Evolutionary conservation across 64 coral and sea anemone species (phyloP).

Genomic region (Anthopleura sola): DNA sequence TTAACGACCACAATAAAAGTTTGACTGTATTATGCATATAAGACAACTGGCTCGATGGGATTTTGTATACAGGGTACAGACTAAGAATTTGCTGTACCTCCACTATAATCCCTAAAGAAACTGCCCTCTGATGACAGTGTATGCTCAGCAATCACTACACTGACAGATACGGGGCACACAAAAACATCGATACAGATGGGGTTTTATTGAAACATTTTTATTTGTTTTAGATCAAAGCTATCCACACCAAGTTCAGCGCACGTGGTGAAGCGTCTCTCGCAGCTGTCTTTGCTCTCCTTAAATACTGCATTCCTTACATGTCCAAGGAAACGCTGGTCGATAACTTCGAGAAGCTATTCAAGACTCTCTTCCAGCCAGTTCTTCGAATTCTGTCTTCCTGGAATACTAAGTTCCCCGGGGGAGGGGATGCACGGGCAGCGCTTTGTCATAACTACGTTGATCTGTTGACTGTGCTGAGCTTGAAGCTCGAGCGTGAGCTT

Average conservation of each 20-base stretch:
- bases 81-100: not conserved
- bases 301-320: constrained; percentile 81
- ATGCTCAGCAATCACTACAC: not conserved
- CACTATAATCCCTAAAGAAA: constrained; percentile 24
- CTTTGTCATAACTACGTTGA: constrained; percentile 83
- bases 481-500: constrained; percentile 76
- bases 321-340: constrained; percentile 60
- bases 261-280: constrained; percentile 76
- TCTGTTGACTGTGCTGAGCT: constrained; percentile 67
- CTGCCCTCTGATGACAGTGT: constrained; percentile 34
- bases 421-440: constrained; percentile 62
- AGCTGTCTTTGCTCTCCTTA: constrained; percentile 63
- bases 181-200: too few relatives aligned
- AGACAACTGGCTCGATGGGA: too few relatives aligned
- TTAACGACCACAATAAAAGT: not conserved
- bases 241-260: constrained; percentile 62
- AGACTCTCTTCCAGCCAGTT: constrained; percentile 64
- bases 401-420: constrained; percentile 75
- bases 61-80: not conserved
- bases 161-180: constrained; percentile 36
- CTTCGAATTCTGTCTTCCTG: constrained; percentile 83
- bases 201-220: too few relatives aligned
- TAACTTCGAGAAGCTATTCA: constrained; percentile 48
- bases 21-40: too few relatives aligned
- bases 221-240: not conserved